Base-by-base conservation (phyloP, 2,888 invertebrate species). In the Opisthograptis luteolata region DNA sequence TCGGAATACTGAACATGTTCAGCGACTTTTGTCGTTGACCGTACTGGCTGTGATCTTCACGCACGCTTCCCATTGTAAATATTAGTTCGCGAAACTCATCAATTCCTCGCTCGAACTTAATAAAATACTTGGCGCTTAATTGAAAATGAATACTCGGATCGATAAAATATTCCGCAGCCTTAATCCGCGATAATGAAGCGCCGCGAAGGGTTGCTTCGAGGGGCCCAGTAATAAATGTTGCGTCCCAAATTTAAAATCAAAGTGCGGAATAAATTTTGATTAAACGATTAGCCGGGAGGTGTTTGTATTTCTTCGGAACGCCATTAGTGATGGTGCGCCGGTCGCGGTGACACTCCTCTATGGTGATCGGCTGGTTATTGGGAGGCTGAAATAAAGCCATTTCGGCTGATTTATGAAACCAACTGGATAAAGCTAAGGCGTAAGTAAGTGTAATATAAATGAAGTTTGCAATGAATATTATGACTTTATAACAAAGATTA, bases 231-330 rank as follows among this genome's bases (percentile, higher is more conserved):
- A 90, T 88, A 89, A 89, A 90, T 89, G 89, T 90, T 89, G 87
- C 88, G 87, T 87, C 55, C 80, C 84, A 89, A 89, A 89, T 90
- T 90, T 90, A 89, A 89, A 89, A 90, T 89, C 87, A 89, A 89
- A 90, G 88, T 87, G 89, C 86, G 88, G 90, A 88, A 89, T 90
- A 89, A 89, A 89, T 90, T 90, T 90, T 87, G 89, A 89, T 89
- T 89, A 89, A 88, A 87, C 89, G 90, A 89, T 89, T 89, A 90
- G 87, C 88, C 68, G 66, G 71, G 63, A 70, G 78, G 81, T 87
- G 88, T 87, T 87, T 87, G 84, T 70, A 74, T 82, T 85, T 81
- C 86, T 84, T 81, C 68, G 56, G 66, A 50, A 65, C 72, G 66
- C 70, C 70, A 79, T 80, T 79, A 78, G 74, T 71, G 66, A 73